Conservation (phyloP, 2,797 vertebrate species). For the Sparus aurata region DNA sequence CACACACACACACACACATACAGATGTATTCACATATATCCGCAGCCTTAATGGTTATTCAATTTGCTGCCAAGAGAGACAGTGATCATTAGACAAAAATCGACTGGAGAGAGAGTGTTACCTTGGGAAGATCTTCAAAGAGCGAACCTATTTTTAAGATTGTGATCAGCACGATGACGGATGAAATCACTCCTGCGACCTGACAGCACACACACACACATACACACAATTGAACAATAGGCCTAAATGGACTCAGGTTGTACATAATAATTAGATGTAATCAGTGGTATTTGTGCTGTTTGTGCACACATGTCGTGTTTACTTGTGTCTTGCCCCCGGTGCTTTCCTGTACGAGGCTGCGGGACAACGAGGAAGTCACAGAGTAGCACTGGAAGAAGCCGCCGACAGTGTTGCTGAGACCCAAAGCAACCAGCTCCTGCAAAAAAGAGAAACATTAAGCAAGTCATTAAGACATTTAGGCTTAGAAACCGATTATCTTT, state of each 20-base stretch:
- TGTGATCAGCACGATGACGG: conserved; percentile 90
- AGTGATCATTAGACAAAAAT: neutral
- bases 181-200: conserved; percentile 86
- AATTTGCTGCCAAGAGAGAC: neutral
- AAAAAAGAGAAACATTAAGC: conserved; percentile 8
- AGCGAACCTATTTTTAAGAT: conserved; percentile 92
- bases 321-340: conserved; percentile 96
- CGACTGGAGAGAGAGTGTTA: conserved; percentile 62
- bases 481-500: neutral
- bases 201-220: conserved; percentile 54
- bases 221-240: conserved; percentile 11
- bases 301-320: conserved; percentile 24
- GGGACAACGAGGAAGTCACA: conserved; percentile 93
- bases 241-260: neutral
- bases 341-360: conserved; percentile 93
- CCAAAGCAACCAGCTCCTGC: conserved; percentile 94
- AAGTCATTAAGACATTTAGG: neutral
- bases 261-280: conserved; percentile 1
- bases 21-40: neutral
- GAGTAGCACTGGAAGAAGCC: conserved; percentile 93
- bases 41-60: conserved; percentile 5
- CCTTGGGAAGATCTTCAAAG: conserved; percentile 93
- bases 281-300: conserved; percentile 2
- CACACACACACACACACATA: conserved; percentile 42
- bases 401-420: conserved; percentile 90